Evolutionary conservation across 92 coral and sea anemone species (phyloP).

Genomic region (Paragorgia papillata): DNA sequence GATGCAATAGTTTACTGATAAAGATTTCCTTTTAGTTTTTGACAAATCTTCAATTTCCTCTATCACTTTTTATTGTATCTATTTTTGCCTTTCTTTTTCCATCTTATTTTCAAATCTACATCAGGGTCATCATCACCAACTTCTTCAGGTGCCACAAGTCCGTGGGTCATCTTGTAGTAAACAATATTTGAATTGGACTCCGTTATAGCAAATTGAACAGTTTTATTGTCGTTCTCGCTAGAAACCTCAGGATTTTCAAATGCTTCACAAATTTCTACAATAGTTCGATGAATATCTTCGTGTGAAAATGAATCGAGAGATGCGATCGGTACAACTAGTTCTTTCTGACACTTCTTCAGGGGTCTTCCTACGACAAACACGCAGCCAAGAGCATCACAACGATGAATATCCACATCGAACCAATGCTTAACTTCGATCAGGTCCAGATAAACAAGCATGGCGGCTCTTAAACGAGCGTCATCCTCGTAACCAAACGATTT

Average conservation of each 20-base stretch:
- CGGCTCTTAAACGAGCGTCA: slow-evolving; percentile 58
- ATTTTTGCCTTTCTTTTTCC: slow-evolving; percentile 19
- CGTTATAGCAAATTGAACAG: slow-evolving; percentile 74
- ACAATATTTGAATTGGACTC: slow-evolving; percentile 89
- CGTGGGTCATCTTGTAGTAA: slow-evolving; percentile 76
- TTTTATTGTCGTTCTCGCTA: slow-evolving; percentile 11
- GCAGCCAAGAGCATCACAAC: slow-evolving; percentile 71
- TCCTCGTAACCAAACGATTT: slow-evolving; percentile 66
- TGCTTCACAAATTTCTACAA: slow-evolving; percentile 54
- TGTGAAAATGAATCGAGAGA: slow-evolving; percentile 60
- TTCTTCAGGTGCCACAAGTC: slow-evolving; percentile 81
- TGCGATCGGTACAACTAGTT: slow-evolving; percentile 72
- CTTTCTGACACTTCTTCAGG: slow-evolving; percentile 72
- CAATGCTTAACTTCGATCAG: slow-evolving; percentile 88
- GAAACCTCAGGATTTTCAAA: slow-evolving; percentile 37
- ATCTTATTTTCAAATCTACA: slow-evolving; percentile 22
- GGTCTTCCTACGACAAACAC: slow-evolving; percentile 88
- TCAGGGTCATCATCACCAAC: slow-evolving; percentile 63
- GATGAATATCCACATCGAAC: slow-evolving; percentile 77
- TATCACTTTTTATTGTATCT: not conserved
- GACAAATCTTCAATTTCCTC: too few species aligned
- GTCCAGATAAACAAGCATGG: slow-evolving; percentile 86
- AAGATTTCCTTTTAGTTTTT: too few species aligned
- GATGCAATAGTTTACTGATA: too few species aligned
- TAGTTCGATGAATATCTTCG: slow-evolving; percentile 62